A percentile compares a stretch with the other conserved stretches of the same genome.
phyloP scores from a whole-genome alignment of 1,140 invertebrate species.

The Streblospio benedicti region DNA sequence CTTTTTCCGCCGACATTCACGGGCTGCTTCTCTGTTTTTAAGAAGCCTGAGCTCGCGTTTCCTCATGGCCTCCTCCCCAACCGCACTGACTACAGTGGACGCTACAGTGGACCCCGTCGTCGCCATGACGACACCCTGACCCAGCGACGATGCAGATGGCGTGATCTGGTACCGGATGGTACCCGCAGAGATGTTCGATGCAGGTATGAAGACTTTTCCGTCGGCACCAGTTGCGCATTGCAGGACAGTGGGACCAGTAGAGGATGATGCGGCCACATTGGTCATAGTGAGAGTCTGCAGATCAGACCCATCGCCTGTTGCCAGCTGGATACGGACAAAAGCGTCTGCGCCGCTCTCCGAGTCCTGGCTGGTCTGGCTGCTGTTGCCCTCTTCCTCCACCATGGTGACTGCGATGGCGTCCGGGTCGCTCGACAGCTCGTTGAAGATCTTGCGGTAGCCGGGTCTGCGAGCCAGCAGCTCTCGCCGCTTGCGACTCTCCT shows the following conservation, averaged over 20 bases:
- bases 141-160: constrained; percentile 35
- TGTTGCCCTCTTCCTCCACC: constrained; percentile 42
- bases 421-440: constrained; percentile 68
- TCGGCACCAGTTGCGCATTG: constrained; percentile 80
- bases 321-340: too few relatives aligned
- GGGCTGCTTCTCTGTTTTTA: constrained; percentile 95
- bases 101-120: constrained; percentile 31
- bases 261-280: constrained; percentile 56
- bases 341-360: constrained; percentile 21
- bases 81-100: too few relatives aligned
- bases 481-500: constrained; percentile 63
- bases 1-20: constrained; percentile 97
- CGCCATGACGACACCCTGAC: constrained; percentile 50
- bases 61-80: too few relatives aligned
- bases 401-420: constrained; percentile 39
- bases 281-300: constrained; percentile 81
- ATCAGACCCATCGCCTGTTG: too few relatives aligned
- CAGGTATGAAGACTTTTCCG: constrained; percentile 86
- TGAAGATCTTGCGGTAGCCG: constrained; percentile 86
- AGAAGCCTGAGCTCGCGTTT: constrained; percentile 88
- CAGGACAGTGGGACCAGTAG: constrained; percentile 68
- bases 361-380: constrained; percentile 36
- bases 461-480: constrained; percentile 85
- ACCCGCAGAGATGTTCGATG: constrained; percentile 37
- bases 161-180: constrained; percentile 50